These are phyloP conservation scores for Echinometra lucunter DNA, from an alignment of 53 echinoderm and acorn worm genomes.

Conservation along the genomic window DNA sequence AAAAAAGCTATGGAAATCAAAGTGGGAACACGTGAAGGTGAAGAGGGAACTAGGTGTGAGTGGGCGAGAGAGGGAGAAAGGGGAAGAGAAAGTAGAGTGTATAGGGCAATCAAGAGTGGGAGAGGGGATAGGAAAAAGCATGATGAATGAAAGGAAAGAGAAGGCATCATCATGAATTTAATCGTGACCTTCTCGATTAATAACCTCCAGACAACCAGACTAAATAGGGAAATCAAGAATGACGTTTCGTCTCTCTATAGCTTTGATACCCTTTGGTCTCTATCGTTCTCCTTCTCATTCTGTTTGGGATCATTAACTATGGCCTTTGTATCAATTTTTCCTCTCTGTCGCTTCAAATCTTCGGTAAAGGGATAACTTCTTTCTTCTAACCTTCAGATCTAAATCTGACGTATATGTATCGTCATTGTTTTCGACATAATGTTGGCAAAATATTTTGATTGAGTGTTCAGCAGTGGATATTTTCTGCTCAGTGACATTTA, in stretches of 20 bases:
- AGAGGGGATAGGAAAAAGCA: not conserved
- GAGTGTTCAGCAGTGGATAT: not conserved
- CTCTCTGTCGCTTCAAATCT: not conserved
- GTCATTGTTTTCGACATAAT: slow-evolving; percentile 7
- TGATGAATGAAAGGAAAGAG: not conserved
- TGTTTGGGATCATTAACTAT: not conserved
- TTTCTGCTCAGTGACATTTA: too few species aligned
- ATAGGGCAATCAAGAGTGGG: too few species aligned
- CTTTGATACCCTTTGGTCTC: not conserved
- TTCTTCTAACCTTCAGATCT: not conserved
- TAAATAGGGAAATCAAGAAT: slow-evolving; percentile 7
- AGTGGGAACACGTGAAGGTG: not conserved
- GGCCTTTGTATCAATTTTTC: not conserved
- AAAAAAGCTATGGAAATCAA: not conserved
- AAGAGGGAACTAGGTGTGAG: not conserved
- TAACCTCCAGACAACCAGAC: slow-evolving; percentile 10
- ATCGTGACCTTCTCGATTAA: not conserved
- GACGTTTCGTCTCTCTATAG: slow-evolving; percentile 19
- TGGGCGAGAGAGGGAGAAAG: not conserved
- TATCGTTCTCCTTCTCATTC: not conserved
- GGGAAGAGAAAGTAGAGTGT: too few species aligned
- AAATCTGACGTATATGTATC: not conserved
- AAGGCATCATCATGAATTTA: not conserved
- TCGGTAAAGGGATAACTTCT: not conserved
- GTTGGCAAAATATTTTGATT: not conserved